Evolutionary conservation across 2,888 invertebrate genomes (phyloP).

Genomic region (Ditula angustiorana): DNA sequence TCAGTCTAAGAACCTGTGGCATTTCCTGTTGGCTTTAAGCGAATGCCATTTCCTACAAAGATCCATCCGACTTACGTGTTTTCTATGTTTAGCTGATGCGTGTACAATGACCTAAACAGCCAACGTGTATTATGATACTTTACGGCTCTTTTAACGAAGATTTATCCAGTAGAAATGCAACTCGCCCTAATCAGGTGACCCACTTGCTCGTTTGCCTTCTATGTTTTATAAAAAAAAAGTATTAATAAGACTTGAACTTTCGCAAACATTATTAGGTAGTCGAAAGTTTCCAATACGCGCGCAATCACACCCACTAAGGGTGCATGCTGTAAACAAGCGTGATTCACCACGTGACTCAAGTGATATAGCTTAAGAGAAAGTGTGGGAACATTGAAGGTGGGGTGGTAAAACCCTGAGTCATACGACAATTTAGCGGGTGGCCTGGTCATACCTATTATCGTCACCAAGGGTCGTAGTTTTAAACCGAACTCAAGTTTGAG

Average conservation of each 20-base stretch:
- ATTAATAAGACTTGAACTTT: not conserved
- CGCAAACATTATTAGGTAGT: not conserved
- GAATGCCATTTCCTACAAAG: constrained; percentile 28
- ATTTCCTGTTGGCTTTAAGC: constrained; percentile 26
- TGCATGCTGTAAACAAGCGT: not conserved
- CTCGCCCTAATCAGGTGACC: no score
- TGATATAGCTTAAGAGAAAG: not conserved
- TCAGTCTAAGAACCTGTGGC: constrained; percentile 15
- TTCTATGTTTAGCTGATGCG: constrained; percentile 14
- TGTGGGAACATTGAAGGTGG: not conserved
- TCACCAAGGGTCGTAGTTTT: not conserved
- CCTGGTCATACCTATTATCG: not conserved
- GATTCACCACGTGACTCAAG: constrained; percentile 4
- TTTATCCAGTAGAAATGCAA: no score
- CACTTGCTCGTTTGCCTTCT: no score
- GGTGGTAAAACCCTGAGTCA: constrained; percentile 2
- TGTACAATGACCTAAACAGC: not conserved
- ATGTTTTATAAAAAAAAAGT: no score
- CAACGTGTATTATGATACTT: not conserved
- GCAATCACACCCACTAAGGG: not conserved
- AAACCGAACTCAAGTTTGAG: no score
- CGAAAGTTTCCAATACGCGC: not conserved
- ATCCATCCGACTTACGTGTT: constrained; percentile 21
- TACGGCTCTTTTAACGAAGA: not conserved
- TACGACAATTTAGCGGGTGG: not conserved